Base-by-base conservation (phyloP, 2,888 invertebrate species). In the Lysandra coridon region DNA sequence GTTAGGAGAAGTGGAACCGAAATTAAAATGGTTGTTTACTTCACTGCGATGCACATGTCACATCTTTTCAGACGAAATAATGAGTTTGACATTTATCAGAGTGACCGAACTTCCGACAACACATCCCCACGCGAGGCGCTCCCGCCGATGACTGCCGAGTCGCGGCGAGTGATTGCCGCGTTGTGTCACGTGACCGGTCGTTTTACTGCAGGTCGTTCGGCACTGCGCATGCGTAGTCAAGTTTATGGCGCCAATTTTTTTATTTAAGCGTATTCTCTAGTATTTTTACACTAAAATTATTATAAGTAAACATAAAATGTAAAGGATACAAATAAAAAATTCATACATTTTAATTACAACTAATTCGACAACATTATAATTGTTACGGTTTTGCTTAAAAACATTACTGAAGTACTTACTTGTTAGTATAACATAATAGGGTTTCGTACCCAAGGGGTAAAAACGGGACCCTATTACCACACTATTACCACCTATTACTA, bases 151-250 rank as follows among this genome's bases (percentile, higher is more conserved):
- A 94, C 93, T 94, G 89, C 92, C 94, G 94, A 93, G 87, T 88
- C 88, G 87, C 89, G 89, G 89, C 94, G 95, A 94, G 89, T 89
- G 92, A 95, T 90, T 95, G 95, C 92, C 94, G 95, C 93, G 93
- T 90, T 91, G 85, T 90, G 94, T 95, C 95, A 95, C 95, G 95
- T 95, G 95, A 95, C 92, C 92, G 88, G 91, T 92, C 94, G 92
- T 95, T 95, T 95, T 95, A 94, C 94, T 95, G 94, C 95, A 92
- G 93, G 92, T 92, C 94, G 92, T 92, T 92, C 89, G 87, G 85
- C 85, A 90, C 87, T 86, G 90, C 93, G 94, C 94, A 94, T 94
- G 94, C 94, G 94, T 88, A 85, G 83, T 83, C 82, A 81, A 84
- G 86, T 83, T 85, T 84, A 85, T 87, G 92, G 93, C 92, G 93